Conservation (phyloP, 2,113 vertebrate genomes). For the Indri indri region DNA sequence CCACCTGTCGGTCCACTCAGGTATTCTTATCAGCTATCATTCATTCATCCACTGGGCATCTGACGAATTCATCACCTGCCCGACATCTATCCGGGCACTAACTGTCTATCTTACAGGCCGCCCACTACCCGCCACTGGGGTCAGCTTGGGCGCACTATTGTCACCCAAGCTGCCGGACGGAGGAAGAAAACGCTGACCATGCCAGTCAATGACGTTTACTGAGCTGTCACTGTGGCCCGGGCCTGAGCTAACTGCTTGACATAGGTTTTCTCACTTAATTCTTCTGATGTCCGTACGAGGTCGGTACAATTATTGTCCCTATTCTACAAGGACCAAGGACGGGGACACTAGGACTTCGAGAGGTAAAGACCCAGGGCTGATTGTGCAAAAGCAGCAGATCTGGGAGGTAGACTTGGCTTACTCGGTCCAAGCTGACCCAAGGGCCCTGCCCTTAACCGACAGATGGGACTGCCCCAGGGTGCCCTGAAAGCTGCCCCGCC, state of each 20-base stretch:
- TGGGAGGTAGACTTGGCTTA: too few relatives aligned
- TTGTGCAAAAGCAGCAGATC: neutral
- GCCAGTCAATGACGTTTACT: neutral
- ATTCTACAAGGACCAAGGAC: neutral
- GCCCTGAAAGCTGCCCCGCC: neutral
- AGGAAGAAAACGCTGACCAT: too few relatives aligned
- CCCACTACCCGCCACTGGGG: neutral
- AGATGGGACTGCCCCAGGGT: neutral
- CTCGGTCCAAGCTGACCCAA: neutral
- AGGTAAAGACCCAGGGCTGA: neutral
- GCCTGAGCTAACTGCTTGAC: neutral
- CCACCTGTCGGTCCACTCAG: too few relatives aligned
- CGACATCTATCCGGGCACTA: rapidly evolving
- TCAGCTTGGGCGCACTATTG: neutral
- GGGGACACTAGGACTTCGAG: neutral
- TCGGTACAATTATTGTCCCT: rapidly evolving
- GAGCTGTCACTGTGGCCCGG: neutral
- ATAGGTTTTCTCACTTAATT: neutral
- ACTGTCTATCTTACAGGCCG: neutral
- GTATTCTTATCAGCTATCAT: neutral
- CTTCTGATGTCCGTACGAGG: rapidly evolving
- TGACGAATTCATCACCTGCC: neutral
- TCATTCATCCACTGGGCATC: neutral
- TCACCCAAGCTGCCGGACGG: neutral
- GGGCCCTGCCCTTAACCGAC: neutral